Conservation (phyloP, 2,113 vertebrate species). For the Cyanistes caeruleus region DNA sequence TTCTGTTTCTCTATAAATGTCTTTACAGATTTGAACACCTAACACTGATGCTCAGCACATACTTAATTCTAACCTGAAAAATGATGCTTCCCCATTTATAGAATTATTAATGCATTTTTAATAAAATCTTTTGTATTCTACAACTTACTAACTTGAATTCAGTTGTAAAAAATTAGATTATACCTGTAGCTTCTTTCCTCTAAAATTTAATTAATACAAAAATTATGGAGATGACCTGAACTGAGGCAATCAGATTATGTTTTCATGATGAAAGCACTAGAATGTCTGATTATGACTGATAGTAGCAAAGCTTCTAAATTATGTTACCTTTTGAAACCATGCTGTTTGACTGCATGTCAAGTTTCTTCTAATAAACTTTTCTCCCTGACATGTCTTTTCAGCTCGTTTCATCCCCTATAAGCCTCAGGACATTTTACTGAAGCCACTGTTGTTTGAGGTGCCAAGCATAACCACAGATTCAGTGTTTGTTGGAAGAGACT, state of each 20-base stretch:
- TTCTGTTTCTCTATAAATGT: neutral
- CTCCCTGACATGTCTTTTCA: constrained; percentile 52
- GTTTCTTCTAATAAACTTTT: constrained; percentile 12
- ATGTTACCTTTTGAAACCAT: neutral
- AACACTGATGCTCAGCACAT: neutral
- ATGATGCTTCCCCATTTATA: neutral
- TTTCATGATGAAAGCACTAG: neutral
- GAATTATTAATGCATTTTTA: neutral
- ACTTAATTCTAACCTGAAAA: neutral
- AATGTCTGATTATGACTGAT: neutral
- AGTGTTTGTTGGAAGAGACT: constrained; percentile 94
- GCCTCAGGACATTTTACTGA: constrained; percentile 95
- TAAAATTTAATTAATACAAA: neutral
- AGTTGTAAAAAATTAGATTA: neutral
- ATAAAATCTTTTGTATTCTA: neutral
- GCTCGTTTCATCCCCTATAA: constrained; percentile 93
- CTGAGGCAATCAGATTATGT: neutral
- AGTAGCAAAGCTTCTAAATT: neutral
- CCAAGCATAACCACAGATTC: constrained; percentile 98
- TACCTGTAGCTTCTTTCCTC: neutral
- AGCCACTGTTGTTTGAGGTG: constrained; percentile 95
- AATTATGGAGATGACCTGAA: neutral
- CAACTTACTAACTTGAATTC: neutral
- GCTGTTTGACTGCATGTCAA: neutral
- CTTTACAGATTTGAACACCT: neutral